Conservation (phyloP, 2,113 vertebrate genomes). For the Callipepla squamata region DNA sequence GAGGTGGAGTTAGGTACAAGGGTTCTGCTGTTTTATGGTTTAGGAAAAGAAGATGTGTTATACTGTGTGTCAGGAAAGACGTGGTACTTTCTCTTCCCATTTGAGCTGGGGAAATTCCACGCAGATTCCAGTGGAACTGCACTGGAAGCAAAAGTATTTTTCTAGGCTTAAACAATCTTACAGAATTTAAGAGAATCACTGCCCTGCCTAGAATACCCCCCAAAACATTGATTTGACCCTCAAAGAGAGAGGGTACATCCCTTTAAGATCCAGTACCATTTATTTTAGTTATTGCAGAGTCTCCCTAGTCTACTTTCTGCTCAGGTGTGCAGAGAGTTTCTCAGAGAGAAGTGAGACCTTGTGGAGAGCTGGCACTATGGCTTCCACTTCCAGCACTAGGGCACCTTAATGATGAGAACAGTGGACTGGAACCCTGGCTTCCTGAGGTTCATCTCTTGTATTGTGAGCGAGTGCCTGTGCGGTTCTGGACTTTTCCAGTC, state of each 20-base stretch:
- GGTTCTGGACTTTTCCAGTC: background rate
- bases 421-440: background rate
- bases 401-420: background rate
- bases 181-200: background rate
- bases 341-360: background rate
- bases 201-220: background rate
- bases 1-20: background rate
- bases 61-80: background rate
- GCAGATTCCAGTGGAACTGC: background rate
- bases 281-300: background rate
- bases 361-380: background rate
- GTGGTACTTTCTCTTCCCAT: background rate
- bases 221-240: background rate
- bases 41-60: background rate
- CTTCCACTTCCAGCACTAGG: background rate
- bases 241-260: background rate
- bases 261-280: background rate
- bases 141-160: background rate
- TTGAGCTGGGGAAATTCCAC: background rate
- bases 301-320: background rate
- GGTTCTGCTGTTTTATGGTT: background rate
- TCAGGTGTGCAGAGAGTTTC: background rate
- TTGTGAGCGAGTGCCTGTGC: slow-evolving; percentile 6
- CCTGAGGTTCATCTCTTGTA: background rate
- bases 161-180: background rate